Evolutionary conservation across 2,113 vertebrate species (phyloP).

Genomic region (Odobenus rosmarus): DNA sequence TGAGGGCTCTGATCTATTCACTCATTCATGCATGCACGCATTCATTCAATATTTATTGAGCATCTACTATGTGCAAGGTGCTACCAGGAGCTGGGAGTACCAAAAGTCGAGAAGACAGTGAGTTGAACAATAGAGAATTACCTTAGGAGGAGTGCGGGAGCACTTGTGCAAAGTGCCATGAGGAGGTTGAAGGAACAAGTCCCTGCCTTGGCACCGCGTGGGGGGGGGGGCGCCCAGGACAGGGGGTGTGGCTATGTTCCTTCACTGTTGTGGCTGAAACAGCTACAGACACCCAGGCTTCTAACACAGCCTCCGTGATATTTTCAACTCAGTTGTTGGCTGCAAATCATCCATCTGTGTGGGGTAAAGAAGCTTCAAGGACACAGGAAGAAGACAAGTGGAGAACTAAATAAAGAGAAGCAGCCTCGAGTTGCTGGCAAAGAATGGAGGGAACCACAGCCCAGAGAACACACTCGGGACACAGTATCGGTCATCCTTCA

Average conservation of each 20-base stretch:
- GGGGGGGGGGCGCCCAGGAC: not conserved
- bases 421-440: not conserved
- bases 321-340: not conserved
- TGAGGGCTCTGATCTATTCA: not conserved
- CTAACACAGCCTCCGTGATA: not conserved
- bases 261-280: not conserved
- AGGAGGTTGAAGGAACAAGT: not conserved
- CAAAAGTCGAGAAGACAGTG: not conserved
- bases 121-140: not conserved
- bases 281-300: not conserved
- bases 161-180: not conserved
- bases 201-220: accelerated
- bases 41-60: not conserved
- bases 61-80: not conserved
- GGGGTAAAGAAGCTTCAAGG: not conserved
- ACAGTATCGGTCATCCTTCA: not conserved
- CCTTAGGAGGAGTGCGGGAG: not conserved
- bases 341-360: not conserved
- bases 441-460: not conserved
- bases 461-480: not conserved
- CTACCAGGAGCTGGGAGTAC: not conserved
- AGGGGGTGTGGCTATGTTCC: not conserved
- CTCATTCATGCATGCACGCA: not conserved
- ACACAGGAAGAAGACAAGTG: not conserved
- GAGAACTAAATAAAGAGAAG: constrained; percentile 24